Evolutionary conservation across 2,113 vertebrate genomes (phyloP), one percentile per base, ranked within the genome.

Genomic region (Leucopsar rothschildi): DNA sequence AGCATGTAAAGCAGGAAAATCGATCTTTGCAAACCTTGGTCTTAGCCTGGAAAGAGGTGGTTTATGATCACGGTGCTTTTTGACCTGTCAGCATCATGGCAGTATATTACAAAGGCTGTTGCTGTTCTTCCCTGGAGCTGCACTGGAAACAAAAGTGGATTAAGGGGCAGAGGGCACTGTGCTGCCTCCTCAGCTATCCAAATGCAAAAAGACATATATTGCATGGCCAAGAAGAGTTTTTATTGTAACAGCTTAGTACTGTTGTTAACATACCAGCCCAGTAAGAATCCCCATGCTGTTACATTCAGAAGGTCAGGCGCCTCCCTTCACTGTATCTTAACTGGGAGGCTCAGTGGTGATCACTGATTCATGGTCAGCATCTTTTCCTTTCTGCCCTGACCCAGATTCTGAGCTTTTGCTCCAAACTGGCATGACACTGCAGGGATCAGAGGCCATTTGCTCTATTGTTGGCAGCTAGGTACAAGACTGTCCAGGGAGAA

Each of bases 21-120:
- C 6, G 1, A 86, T 90, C 63, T 60, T 83, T 82, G 65, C 24
- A 76, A 80, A 70, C 66, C 63, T 73, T 94, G 79, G 75, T 75
- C 93, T 90, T 69, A 77, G 59, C 64, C 71, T 92, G 86, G 27
- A 73, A 94, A 69, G 53, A 71, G 78, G 73, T 45, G 28, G 56
- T 94, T 92, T 95, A 75, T 78, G 84, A 75, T 68, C 81, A 37
- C n/a, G 45, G 57, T 49, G 75, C 31, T 92, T 96, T 87, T 60
- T 95, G 78, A 88, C 82, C 88, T 79, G 73, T 53, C 63, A 92
- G 78, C 50, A 65, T 72, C 70, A 52, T 33, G 53, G 37, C 19
- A 64, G 57, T 72, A 22, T 64, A 23, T 91, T 69, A 94, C 49
- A 91, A 75, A 85, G 79, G 45, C 66, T 52, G 78, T 37, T 90